Evolutionary conservation across 2,888 invertebrate species (phyloP), one percentile per base, ranked within the genome.

Genomic region (Julus scandinavius): DNA sequence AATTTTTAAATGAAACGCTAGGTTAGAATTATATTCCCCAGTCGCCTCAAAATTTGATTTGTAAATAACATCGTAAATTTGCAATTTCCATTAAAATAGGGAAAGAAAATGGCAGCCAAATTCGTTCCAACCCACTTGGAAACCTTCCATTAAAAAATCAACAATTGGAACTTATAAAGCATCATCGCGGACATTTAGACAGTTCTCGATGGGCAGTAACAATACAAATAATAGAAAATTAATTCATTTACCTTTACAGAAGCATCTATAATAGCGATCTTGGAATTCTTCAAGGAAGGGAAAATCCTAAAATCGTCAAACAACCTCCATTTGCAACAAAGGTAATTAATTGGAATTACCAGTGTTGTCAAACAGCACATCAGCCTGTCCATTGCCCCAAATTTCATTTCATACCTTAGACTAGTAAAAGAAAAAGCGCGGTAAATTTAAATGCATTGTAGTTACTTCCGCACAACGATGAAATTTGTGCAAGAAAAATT

Each of bases 301-400:
- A 85, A 38, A 41, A 41, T 20, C 85, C 45, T 9, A 45, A 85
- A 85, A 41, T 49, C 49, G 85, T 85, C 72, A 72, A 72, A 20
- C 72, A 72, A 29, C 85, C 85, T 85, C 85, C 85, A 85, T 85
- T 85, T 85, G 85, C 85, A 85, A 85, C 85, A 85, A 85, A 85
- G 85, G 85, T 85, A 85, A 85, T 85, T 85, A 49, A 85, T 85
- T 45, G 85, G 49, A 45, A 49, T 49, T 85, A 85, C 41, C 85
- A 85, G 13, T 85, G 85, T 15, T 85, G 85, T 20, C 85, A 85
- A 41, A 41, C 11, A 29, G 20, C 9, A 72, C 72, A 1, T 29
- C 20, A 9, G 29, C 2, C 29, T 72, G n/a, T 2, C 72, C 15
- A n/a, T 58, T 58, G 58, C 58, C 58, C 5, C 2, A 54, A 58